Evolutionary conservation across 2,888 invertebrate species (phyloP), one percentile per base, ranked within the genome.

Genomic region (Saturnia pavonia): DNA sequence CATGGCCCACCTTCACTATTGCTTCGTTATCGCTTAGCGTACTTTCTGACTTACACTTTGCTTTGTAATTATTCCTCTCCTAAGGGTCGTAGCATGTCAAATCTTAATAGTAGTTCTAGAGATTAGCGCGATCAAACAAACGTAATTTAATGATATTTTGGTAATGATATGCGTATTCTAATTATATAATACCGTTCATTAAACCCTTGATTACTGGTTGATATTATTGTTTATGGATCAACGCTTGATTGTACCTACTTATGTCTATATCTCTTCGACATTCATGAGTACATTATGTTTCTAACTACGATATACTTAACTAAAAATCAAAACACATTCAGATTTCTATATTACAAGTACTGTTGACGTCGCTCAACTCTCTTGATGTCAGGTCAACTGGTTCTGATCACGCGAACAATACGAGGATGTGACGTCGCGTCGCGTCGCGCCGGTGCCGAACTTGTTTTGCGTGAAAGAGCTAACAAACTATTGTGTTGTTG

Each of bases 401-500:
- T 85, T 82, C 83, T 86, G 88, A 91, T 88, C 85, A 82, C 83
- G 76, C 79, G 84, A 84, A 91, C 91, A 91, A 89, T 87, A 81
- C 81, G 82, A 87, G 91, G 91, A 91, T 89, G 91, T 91, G 88
- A 88, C 87, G 88, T 84, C 84, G 82, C 34, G 79, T 78, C 54
- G 82, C 34, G 79, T 78, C 54, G 34, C 34, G 34, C 6, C 34
- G 11, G 54, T 22, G 3, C 76, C 85, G 84, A 88, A 85, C 88
- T 84, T 80, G 80, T 83, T 84, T 86, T 89, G 87, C 88, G 89
- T 89, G 89, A 90, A 90, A 88, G 84, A 85, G 81, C 86, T 91
- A 91, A 92, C 91, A 91, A 90, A 87, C 86, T 79, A 92, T 92
- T 93, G 92, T 83, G 83, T 85, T 84, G 83, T 81, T 82, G 80